Percentiles rank a stretch among this genome's conserved stretches.
These are phyloP conservation scores for Tenthredo mesomela DNA, from an alignment of 2,888 invertebrate genomes.

Conservation along the genomic window DNA sequence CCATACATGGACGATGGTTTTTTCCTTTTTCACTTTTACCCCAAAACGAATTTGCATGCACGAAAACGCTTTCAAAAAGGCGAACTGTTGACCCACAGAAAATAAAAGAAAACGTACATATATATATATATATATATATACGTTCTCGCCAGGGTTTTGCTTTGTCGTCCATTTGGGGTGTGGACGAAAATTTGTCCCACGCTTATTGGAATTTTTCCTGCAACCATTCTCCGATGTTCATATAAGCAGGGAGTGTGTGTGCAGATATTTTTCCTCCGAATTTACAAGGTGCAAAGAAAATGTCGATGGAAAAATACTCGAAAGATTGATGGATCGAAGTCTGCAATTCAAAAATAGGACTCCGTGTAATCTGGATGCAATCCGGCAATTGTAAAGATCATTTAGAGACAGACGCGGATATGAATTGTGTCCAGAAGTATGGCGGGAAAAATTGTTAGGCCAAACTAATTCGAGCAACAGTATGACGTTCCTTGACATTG, in stretches of 20 bases:
- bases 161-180: neutral
- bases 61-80: neutral
- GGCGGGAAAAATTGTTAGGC: neutral
- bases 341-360: neutral
- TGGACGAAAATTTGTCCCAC: neutral
- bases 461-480: neutral
- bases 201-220: constrained; percentile 4
- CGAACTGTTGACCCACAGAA: neutral
- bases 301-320: neutral
- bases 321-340: neutral
- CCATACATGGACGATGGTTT: neutral
- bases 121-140: too few relatives aligned
- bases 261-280: neutral
- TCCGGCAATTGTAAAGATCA: neutral
- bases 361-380: neutral
- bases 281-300: neutral
- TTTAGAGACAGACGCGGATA: neutral
- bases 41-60: neutral
- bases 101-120: neutral
- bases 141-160: neutral
- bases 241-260: neutral
- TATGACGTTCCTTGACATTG: neutral
- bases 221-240: neutral
- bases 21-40: neutral
- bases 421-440: neutral